phyloP scores from a whole-genome alignment of 1,140 invertebrate species.

The Drosophila simulans region DNA sequence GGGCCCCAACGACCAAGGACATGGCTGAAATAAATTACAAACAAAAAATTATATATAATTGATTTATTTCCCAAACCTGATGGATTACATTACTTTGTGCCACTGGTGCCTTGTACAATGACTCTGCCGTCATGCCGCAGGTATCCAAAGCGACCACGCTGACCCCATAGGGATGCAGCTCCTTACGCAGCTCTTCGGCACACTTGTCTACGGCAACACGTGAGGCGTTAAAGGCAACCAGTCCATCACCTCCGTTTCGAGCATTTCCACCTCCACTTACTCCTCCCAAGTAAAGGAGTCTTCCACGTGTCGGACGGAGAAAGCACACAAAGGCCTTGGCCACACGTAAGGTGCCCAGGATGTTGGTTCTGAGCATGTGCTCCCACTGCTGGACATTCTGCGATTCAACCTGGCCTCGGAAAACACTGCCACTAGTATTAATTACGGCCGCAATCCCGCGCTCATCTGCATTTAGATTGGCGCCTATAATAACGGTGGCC shows the following conservation, averaged over 20 bases:
- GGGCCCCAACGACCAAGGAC: conserved; percentile 65
- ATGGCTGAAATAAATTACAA: conserved; percentile 29
- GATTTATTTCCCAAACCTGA: background rate
- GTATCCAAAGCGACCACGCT: conserved; percentile 91
- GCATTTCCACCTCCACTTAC: conserved; percentile 18
- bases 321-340: conserved; percentile 91
- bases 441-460: conserved; percentile 93
- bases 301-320: conserved; percentile 86
- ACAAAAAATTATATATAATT: background rate
- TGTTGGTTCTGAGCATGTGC: conserved; percentile 90
- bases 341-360: conserved; percentile 90
- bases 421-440: conserved; percentile 90
- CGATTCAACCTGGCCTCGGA: conserved; percentile 88
- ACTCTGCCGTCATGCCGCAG: conserved; percentile 88
- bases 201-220: conserved; percentile 90
- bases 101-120: conserved; percentile 86
- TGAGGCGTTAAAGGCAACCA: conserved; percentile 89
- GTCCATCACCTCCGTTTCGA: conserved; percentile 85
- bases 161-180: conserved; percentile 89
- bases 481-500: conserved; percentile 90
- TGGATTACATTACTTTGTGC: conserved; percentile 84
- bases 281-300: conserved; percentile 87
- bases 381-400: conserved; percentile 92
- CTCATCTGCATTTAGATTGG: conserved; percentile 92
- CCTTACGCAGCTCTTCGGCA: conserved; percentile 88